Conservation (phyloP, 2,113 vertebrate genomes). For the Pelecanoides urinatrix region DNA sequence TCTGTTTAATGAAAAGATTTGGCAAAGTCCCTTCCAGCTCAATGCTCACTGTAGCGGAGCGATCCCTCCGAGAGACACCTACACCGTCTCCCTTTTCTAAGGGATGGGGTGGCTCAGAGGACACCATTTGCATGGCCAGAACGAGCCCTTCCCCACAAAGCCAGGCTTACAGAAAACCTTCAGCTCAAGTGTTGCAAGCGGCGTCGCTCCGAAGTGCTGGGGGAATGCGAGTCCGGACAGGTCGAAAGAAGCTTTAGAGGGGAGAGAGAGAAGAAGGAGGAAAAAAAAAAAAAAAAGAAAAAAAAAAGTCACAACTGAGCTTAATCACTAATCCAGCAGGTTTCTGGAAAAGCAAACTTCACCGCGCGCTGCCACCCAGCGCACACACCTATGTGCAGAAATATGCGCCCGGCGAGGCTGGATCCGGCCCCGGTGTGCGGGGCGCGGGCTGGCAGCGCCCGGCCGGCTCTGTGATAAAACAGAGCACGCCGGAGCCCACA, state of each 20-base stretch:
- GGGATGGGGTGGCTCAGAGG: neutral
- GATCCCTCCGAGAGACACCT: neutral
- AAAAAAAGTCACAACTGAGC: conserved; percentile 39
- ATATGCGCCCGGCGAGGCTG: neutral
- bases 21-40: neutral
- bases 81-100: rapidly evolving
- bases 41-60: neutral
- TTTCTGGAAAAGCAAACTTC: conserved; percentile 67
- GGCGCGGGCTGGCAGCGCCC: neutral
- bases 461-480: neutral
- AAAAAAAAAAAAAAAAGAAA: neutral
- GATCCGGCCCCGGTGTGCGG: neutral
- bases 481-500: neutral
- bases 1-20: neutral
- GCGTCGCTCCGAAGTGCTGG: neutral
- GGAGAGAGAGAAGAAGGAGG: too few species aligned
- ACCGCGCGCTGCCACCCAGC: neutral
- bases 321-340: conserved; percentile 76
- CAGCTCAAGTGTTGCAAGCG: neutral
- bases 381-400: neutral
- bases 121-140: neutral
- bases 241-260: conserved; percentile 54
- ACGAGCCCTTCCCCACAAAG: neutral
- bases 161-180: neutral
- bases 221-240: conserved; percentile 70